A percentile compares a stretch with the other conserved stretches of the same genome.
These are phyloP conservation scores for Tiliqua scincoides DNA, from an alignment of 2,113 vertebrate genomes.

Conservation along the genomic window DNA sequence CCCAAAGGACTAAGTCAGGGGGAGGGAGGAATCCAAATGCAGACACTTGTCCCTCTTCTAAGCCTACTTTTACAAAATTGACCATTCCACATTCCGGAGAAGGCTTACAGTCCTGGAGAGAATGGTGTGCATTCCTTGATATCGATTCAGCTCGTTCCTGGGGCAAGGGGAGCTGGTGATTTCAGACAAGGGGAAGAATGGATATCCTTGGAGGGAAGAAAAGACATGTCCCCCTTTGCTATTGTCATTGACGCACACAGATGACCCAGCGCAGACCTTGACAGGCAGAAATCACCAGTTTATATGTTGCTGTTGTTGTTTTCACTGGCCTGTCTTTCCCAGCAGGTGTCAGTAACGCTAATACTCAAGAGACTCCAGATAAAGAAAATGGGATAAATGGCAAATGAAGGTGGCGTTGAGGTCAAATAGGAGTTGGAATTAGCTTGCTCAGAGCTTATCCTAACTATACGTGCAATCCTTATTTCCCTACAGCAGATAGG, in stretches of 20 bases:
- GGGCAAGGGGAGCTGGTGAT: conserved; percentile 17
- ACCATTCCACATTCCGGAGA: conserved; percentile 59
- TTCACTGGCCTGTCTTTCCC: conserved; percentile 28
- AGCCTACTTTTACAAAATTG: conserved; percentile 57
- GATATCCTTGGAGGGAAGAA: conserved; percentile 53
- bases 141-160: conserved; percentile 50
- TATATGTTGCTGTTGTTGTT: conserved; percentile 26
- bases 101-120: conserved; percentile 38
- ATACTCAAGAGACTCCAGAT: conserved; percentile 36
- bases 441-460: conserved; percentile 39
- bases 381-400: conserved; percentile 64
- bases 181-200: conserved; percentile 42
- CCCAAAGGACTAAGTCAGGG: neutral
- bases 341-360: conserved; percentile 42
- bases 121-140: conserved; percentile 40
- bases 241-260: conserved; percentile 29
- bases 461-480: conserved; percentile 23
- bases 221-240: neutral
- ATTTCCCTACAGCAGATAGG: conserved; percentile 52
- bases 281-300: conserved; percentile 30
- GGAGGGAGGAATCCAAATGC: neutral
- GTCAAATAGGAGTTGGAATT: conserved; percentile 59
- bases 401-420: conserved; percentile 53
- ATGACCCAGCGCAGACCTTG: conserved; percentile 49
- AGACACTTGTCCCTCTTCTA: conserved; percentile 32